Evolutionary conservation across 2,888 invertebrate species (phyloP).

Genomic region (Chymomyza caudatula): DNA sequence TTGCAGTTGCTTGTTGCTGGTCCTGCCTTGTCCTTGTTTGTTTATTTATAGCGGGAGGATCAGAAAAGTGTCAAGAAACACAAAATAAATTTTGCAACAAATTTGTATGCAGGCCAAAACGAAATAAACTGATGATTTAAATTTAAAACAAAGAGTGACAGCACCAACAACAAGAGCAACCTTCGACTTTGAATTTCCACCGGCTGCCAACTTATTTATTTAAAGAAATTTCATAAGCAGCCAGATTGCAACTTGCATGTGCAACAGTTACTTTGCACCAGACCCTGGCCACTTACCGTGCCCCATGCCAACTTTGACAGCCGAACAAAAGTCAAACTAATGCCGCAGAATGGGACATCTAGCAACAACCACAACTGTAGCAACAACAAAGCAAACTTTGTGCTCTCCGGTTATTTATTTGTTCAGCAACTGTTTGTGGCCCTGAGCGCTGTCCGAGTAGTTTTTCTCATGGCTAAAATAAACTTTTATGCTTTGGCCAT

Average conservation of each 20-base stretch:
- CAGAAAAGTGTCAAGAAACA: slow-evolving; percentile 41
- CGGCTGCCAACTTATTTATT: background rate
- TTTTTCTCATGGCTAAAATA: slow-evolving; percentile 22
- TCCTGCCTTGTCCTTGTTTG: slow-evolving; percentile 17
- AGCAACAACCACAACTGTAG: background rate
- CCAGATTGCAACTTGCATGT: background rate
- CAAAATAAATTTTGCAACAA: slow-evolving; percentile 51
- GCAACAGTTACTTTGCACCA: background rate
- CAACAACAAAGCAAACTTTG: background rate
- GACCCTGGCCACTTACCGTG: background rate
- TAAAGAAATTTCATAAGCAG: background rate
- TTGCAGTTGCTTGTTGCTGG: slow-evolving; percentile 15
- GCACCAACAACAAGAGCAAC: slow-evolving; percentile 1
- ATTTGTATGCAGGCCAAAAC: slow-evolving; percentile 46
- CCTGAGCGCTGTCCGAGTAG: background rate
- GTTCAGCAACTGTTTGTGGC: background rate
- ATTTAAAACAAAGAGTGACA: slow-evolving; percentile 14
- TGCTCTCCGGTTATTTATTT: background rate
- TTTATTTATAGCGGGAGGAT: slow-evolving; percentile 42
- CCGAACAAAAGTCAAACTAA: background rate
- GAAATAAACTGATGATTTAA: background rate
- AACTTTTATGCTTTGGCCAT: slow-evolving; percentile 37
- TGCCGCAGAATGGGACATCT: background rate
- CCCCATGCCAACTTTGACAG: background rate
- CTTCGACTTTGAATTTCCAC: background rate